A percentile compares a stretch with the other conserved stretches of the same genome.
These are phyloP conservation scores for Vidua macroura DNA, from an alignment of 2,113 vertebrate species.

Conservation along the genomic window DNA sequence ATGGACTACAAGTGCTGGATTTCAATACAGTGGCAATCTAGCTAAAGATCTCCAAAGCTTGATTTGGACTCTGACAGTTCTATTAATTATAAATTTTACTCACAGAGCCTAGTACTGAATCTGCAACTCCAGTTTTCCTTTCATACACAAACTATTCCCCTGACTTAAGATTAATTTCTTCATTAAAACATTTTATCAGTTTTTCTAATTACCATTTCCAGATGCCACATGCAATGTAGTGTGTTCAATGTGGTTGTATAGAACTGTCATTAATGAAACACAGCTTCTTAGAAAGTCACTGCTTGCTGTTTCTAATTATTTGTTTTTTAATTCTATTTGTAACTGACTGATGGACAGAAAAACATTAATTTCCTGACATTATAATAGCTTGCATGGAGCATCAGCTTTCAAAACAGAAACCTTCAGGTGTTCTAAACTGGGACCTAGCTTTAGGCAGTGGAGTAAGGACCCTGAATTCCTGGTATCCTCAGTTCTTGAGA, in stretches of 20 bases:
- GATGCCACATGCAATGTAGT: background rate
- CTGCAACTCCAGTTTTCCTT: background rate
- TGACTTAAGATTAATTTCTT: background rate
- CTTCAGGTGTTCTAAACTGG: background rate
- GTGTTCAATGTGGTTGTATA: background rate
- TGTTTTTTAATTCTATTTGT: background rate
- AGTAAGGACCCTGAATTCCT: background rate
- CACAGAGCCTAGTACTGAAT: background rate
- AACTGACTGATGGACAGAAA: background rate
- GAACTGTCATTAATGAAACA: background rate
- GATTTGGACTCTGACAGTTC: background rate
- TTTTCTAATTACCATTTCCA: constrained; percentile 22
- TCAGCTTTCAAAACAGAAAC: background rate
- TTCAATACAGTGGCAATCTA: background rate
- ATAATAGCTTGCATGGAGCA: background rate
- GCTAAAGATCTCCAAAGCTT: background rate
- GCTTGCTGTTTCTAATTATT: background rate
- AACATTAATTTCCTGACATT: background rate
- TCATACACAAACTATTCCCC: background rate
- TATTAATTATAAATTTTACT: background rate
- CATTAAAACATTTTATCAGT: background rate
- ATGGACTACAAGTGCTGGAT: background rate
- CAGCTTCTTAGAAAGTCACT: background rate
- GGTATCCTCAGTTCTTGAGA: background rate
- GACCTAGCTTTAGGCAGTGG: background rate